Conservation (phyloP, 2,797 vertebrate genomes). For the Petrocephalus schoutedeni region DNA sequence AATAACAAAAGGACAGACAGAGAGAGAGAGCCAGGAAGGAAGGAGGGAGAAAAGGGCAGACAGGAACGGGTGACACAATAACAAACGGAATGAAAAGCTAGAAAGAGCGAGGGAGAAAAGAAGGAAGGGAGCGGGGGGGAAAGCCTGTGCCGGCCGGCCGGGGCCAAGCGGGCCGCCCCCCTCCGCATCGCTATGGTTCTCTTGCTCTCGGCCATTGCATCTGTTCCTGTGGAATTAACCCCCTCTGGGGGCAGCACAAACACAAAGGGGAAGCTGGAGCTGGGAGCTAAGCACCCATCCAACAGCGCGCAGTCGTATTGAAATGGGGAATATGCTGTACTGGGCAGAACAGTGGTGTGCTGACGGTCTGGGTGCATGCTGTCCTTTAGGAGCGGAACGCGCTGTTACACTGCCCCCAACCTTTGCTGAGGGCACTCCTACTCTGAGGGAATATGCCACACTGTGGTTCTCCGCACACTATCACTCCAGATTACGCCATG, state of each 20-base stretch:
- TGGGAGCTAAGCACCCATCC: not conserved
- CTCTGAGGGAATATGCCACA: not conserved
- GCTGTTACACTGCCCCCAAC: not conserved
- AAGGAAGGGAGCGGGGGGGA: constrained; percentile 31
- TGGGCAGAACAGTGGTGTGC: not conserved
- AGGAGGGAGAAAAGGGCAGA: constrained; percentile 25
- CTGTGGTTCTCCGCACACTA: not conserved
- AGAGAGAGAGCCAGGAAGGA: not conserved
- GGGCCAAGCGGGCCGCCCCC: constrained; percentile 27
- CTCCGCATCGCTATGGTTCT: constrained; percentile 14
- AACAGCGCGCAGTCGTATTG: not conserved
- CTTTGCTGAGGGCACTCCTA: not conserved
- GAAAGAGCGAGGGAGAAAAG: constrained; percentile 40
- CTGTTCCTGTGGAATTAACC: not conserved
- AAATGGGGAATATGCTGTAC: not conserved
- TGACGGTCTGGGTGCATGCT: not conserved
- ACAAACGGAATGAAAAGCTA: constrained; percentile 37
- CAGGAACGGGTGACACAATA: constrained; percentile 30
- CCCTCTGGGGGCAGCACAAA: constrained; percentile 6
- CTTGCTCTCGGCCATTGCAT: constrained; percentile 5
- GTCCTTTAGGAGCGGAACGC: not conserved
- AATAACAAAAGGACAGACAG: not conserved
- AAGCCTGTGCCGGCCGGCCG: constrained; percentile 28
- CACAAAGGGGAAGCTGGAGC: not conserved
- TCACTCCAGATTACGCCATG: too few relatives aligned